Evolutionary conservation across 2,113 vertebrate genomes (phyloP), one percentile per base, ranked within the genome.

Genomic region (Chaetodon auriga): DNA sequence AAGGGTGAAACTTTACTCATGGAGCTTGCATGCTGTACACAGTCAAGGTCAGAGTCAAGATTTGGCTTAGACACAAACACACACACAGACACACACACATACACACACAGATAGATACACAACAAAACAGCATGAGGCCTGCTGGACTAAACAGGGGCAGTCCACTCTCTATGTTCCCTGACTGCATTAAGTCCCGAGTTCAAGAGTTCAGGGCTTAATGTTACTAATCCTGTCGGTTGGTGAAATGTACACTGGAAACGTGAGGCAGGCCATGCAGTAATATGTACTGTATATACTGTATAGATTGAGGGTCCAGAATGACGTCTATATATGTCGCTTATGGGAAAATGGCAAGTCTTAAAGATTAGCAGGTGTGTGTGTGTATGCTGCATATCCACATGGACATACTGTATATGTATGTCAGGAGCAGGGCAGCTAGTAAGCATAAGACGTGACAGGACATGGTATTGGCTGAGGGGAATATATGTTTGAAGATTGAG

Each of bases 241-340:
- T 92, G 89, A 93, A 92, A 94, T 84, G 77, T 73, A 93, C 77
- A 83, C 90, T 87, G 79, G 69, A 92, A 94, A 94, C 81, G 75
- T 91, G 93, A 92, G 78, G 87, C 82, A 74, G 21, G 41, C 69
- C 65, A 46, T 61, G 73, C 51, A 53, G 58, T n/a, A 61, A 78
- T 76, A 19, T 83, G 57, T 61, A 87, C 65, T 65, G 72, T 77
- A 75, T 14, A 13, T 75, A 62, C 55, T 45, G 45, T 74, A 74
- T 66, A 49, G 48, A 45, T 61, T 23, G 19, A 64, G 57, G 41
- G 55, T 63, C 15, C 45, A 57, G 74, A 75, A 79, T 78, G n/a
- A 74, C 5, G 45, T 80, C 76, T 89, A 88, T 88, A 74, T 85
- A 53, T 78, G 79, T 84, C 15, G 8, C 73, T 25, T 53, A 35